Evolutionary conservation across 2,888 invertebrate species (phyloP).

Genomic region (Chesias legatella): DNA sequence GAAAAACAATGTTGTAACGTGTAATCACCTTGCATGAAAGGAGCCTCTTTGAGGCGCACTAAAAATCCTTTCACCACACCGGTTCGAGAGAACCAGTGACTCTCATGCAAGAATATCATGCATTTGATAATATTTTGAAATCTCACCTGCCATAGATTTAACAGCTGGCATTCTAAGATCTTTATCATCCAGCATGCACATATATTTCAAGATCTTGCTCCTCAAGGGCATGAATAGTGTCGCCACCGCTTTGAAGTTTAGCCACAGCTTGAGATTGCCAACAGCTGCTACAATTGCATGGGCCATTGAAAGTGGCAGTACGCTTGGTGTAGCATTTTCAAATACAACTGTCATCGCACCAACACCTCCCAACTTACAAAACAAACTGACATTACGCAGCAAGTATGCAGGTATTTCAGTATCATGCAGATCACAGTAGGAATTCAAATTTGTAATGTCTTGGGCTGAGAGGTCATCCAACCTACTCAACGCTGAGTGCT

Average conservation of each 20-base stretch:
- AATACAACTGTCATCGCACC: conserved; percentile 93
- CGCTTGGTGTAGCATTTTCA: conserved; percentile 85
- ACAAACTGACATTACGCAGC: conserved; percentile 94
- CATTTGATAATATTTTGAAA: background rate
- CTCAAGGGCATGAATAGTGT: conserved; percentile 93
- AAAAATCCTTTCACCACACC: too few relatives aligned
- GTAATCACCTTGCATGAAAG: too few relatives aligned
- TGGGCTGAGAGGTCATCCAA: conserved; percentile 91
- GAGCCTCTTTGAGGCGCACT: too few relatives aligned
- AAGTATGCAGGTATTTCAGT: conserved; percentile 95
- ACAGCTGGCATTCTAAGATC: conserved; percentile 93
- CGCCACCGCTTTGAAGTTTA: conserved; percentile 94
- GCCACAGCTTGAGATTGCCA: conserved; percentile 95
- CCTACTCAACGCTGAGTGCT: conserved; percentile 89
- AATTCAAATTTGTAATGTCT: conserved; percentile 88
- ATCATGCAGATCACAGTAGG: conserved; percentile 95
- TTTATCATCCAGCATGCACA: conserved; percentile 96
- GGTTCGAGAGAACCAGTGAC: too few relatives aligned
- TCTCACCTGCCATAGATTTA: conserved; percentile 93
- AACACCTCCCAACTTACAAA: conserved; percentile 95
- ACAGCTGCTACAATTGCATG: conserved; percentile 95
- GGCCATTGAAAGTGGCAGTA: conserved; percentile 91
- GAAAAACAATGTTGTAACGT: too few relatives aligned
- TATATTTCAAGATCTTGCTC: conserved; percentile 92
- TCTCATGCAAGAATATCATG: too few relatives aligned